Percentiles rank a stretch among this genome's conserved stretches.
phyloP scores from a whole-genome alignment of 2,888 invertebrate species.

The Ichneumoninae sp. region DNA sequence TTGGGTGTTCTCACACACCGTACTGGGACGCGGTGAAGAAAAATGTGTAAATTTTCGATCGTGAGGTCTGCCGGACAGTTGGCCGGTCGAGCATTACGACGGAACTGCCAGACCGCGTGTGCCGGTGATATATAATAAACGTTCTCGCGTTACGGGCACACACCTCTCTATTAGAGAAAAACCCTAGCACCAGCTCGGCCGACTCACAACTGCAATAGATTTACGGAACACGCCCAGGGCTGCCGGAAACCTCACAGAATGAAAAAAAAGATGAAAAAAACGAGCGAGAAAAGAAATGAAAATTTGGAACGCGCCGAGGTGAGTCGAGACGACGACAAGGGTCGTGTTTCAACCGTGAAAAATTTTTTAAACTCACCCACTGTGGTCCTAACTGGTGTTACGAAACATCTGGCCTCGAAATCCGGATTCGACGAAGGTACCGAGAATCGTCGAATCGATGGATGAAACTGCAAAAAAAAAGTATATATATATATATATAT shows the following conservation, averaged over 20 bases:
- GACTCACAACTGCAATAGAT: conserved; percentile 48
- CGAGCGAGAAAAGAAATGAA: conserved; percentile 44
- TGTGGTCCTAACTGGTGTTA: conserved; percentile 40
- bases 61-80: conserved; percentile 30
- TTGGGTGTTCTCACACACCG: not conserved
- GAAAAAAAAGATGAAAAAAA: conserved; percentile 33
- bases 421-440: not conserved
- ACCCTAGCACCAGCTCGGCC: conserved; percentile 8
- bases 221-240: conserved; percentile 61
- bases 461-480: not conserved
- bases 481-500: not conserved
- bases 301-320: conserved; percentile 50
- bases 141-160: conserved; percentile 51
- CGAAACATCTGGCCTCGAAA: conserved; percentile 54
- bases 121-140: conserved; percentile 49
- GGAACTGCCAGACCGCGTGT: conserved; percentile 9
- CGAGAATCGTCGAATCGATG: conserved; percentile 5
- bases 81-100: conserved; percentile 31
- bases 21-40: not conserved
- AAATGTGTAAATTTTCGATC: conserved; percentile 26
- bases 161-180: conserved; percentile 63
- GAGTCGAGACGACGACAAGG: conserved; percentile 60
- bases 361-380: conserved; percentile 49
- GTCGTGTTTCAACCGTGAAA: conserved; percentile 52
- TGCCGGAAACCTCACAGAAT: conserved; percentile 51